Evolutionary conservation across 2,888 invertebrate genomes (phyloP), one percentile per base, ranked within the genome.

Genomic region (Cataglyphis altisquamis): DNA sequence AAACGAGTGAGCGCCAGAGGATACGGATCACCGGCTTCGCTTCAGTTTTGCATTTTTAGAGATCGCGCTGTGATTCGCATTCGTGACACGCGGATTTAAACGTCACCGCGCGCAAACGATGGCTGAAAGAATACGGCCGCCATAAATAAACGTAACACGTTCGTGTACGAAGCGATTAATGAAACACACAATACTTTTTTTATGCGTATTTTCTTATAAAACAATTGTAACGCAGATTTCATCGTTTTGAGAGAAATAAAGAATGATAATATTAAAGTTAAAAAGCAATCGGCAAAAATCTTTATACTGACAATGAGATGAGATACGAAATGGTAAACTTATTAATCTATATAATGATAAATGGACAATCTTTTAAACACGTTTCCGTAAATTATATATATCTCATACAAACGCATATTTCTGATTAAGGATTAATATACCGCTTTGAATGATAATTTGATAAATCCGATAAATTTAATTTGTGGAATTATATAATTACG

Each of bases 21-120:
- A 80, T 62, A 57, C 36, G 62, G 70, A 70, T 70, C 70, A 70
- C 70, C 70, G 32, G 78, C 72, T 60, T 62, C 70, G 78, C 60
- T 60, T 62, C 78, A 45, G 72, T 80, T 80, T 80, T 80, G 72
- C 70, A 70, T 80, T 80, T 80, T 70, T 72, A 60, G 70, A 60
- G 78, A 60, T 70, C 60, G 57, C 41, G 29, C n/a, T 29, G 45
- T 45, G 78, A 70, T 62, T 60, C 72, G 45, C 25, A 70, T 80
- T 80, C 36, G 72, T 80, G 60, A 80, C 72, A 80, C 45, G 45
- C 45, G 72, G 45, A 80, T 80, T 80, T 80, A 60, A 45, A 80
- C 60, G 72, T 45, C 78, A 80, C 45, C 70, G 70, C 39, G 70
- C 39, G 70, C 60, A 62, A 80, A 80, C 72, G 70, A 72, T 60